Conservation (phyloP, 2,113 vertebrate species). For the Dipodomys spectabilis region DNA sequence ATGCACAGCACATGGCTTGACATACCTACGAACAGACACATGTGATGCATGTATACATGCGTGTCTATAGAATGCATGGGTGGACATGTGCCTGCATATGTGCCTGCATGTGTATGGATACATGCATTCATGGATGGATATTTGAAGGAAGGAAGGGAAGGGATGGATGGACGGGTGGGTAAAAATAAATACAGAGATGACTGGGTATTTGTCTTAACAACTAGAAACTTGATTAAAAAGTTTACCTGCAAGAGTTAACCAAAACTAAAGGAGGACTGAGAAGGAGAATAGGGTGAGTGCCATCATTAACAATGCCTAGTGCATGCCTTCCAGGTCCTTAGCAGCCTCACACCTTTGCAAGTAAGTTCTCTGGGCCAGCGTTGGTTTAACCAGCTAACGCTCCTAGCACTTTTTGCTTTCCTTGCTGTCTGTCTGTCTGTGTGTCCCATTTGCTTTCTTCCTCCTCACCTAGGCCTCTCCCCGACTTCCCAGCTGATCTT, state of each 20-base stretch:
- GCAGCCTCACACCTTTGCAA: fast-evolving
- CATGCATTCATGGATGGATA: too few relatives aligned
- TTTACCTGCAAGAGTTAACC: neutral
- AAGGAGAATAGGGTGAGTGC: neutral
- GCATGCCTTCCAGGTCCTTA: neutral
- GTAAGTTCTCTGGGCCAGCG: too few relatives aligned
- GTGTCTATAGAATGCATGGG: too few relatives aligned
- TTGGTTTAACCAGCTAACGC: neutral
- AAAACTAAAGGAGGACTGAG: neutral
- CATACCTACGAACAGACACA: too few relatives aligned
- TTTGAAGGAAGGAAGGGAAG: too few relatives aligned
- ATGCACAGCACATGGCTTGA: too few relatives aligned
- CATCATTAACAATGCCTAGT: neutral
- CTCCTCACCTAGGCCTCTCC: neutral
- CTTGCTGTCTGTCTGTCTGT: neutral
- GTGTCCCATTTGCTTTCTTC: neutral
- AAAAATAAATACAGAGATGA: neutral
- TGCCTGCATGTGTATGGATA: too few relatives aligned
- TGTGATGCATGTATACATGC: too few relatives aligned
- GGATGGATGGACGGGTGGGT: neutral
- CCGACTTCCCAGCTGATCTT: neutral
- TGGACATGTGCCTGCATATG: too few relatives aligned
- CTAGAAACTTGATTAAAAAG: neutral
- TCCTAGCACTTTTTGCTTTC: too few relatives aligned
- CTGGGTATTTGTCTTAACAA: neutral